Evolutionary conservation across 2,797 vertebrate species (phyloP).

Genomic region (Threskiornis aethiopicus): DNA sequence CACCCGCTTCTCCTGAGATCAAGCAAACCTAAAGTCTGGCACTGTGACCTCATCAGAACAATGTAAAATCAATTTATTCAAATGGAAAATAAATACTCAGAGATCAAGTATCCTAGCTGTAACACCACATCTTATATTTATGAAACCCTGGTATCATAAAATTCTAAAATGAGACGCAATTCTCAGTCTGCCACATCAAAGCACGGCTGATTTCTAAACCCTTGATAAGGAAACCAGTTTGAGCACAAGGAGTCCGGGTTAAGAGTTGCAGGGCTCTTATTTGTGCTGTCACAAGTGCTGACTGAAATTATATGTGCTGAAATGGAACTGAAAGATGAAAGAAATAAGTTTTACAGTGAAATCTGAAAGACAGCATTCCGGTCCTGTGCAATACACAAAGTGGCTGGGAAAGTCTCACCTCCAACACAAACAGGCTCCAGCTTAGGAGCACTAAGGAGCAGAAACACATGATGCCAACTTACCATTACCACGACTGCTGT

Average conservation of each 20-base stretch:
- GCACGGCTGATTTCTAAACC: neutral
- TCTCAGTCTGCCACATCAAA: constrained; percentile 30
- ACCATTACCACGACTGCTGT: neutral
- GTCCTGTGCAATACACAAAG: neutral
- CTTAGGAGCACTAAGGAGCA: neutral
- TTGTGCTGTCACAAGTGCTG: neutral
- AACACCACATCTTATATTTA: neutral
- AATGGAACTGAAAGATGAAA: constrained; percentile 34
- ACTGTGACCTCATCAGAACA: neutral
- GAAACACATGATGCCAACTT: neutral
- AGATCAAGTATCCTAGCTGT: neutral
- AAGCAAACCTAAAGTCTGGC: neutral
- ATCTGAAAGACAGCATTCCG: neutral
- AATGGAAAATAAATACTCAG: neutral
- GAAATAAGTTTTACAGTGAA: neutral
- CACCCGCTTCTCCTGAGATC: neutral
- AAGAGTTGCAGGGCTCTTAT: constrained; percentile 10
- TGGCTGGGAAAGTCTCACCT: neutral
- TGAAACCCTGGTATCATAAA: neutral
- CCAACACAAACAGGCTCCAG: neutral
- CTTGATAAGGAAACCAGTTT: constrained; percentile 13
- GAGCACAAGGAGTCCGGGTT: neutral
- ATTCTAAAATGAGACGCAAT: neutral
- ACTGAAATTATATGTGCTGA: neutral
- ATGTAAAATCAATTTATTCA: constrained; percentile 20